Conservation (phyloP, 1,140 invertebrate species). For the Halesus radiatus region DNA sequence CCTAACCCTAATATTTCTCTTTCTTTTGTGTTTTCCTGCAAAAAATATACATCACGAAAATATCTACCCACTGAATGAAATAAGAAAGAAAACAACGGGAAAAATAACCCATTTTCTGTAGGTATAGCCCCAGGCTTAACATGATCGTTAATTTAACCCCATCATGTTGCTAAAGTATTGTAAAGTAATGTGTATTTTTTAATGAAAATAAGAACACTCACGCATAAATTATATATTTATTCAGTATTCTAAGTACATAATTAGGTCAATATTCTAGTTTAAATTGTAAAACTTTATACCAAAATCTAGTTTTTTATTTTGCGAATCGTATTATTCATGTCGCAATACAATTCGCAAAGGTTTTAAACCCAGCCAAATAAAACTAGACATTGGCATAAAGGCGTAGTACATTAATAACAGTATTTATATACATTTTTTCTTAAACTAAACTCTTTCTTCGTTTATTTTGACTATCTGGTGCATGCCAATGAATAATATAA, state of each 20-base stretch:
- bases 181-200: background rate
- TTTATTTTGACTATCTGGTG: background rate
- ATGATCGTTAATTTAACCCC: too few species aligned
- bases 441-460: background rate
- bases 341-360: constrained; percentile 13
- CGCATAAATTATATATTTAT: background rate
- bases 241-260: constrained; percentile 1
- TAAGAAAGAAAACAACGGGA: too few species aligned
- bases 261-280: background rate
- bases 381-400: constrained; percentile 24
- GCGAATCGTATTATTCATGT: constrained; percentile 2
- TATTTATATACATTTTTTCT: constrained; percentile 23
- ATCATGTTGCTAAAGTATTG: too few species aligned
- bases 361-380: constrained; percentile 22
- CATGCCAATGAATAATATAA: background rate
- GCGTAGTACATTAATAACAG: constrained; percentile 14
- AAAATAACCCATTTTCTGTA: too few species aligned
- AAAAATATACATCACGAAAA: too few species aligned
- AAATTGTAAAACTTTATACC: constrained; percentile 8
- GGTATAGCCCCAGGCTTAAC: too few species aligned
- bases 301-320: constrained; percentile 22
- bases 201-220: background rate
- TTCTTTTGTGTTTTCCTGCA: too few species aligned
- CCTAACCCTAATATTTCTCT: too few species aligned
- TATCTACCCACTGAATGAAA: too few species aligned